phyloP scores from a whole-genome alignment of 1,140 invertebrate genomes.

The Globodera rostochiensis region DNA sequence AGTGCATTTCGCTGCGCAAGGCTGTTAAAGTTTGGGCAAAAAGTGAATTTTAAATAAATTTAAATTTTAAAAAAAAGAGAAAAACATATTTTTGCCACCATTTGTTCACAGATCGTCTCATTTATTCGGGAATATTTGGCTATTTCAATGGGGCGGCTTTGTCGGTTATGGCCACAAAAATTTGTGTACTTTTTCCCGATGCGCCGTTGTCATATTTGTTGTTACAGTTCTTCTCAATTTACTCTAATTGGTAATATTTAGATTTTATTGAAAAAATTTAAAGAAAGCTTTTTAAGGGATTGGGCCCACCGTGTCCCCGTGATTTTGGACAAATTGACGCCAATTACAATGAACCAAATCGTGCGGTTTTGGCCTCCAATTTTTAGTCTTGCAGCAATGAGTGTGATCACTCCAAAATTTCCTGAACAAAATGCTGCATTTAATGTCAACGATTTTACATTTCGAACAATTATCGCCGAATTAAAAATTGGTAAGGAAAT shows the following conservation, averaged over 20 bases:
- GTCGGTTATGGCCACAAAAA: conserved; percentile 12
- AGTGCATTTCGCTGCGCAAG: background rate
- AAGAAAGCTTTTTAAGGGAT: background rate
- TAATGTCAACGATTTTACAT: conserved; percentile 9
- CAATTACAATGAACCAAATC: background rate
- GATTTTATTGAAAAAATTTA: background rate
- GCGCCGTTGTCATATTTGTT: conserved; percentile 10
- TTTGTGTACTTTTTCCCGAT: conserved; percentile 15
- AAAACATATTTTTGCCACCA: background rate
- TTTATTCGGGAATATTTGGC: conserved; percentile 9
- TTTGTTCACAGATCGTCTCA: background rate
- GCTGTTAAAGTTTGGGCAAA: conserved; percentile 23
- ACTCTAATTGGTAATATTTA: background rate
- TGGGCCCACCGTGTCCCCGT: background rate
- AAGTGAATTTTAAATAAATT: conserved; percentile 5
- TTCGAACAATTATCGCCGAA: background rate
- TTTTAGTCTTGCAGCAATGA: background rate
- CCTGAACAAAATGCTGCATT: conserved; percentile 14
- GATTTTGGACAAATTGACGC: conserved; percentile 11
- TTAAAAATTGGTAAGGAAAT: background rate
- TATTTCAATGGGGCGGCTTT: conserved; percentile 12
- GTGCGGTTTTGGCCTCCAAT: conserved; percentile 1
- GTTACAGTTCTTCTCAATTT: conserved; percentile 19
- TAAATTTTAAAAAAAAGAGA: background rate
- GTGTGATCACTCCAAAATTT: conserved; percentile 17